Evolutionary conservation across 2,888 invertebrate species (phyloP).

Genomic region (Drosophila mimica): DNA sequence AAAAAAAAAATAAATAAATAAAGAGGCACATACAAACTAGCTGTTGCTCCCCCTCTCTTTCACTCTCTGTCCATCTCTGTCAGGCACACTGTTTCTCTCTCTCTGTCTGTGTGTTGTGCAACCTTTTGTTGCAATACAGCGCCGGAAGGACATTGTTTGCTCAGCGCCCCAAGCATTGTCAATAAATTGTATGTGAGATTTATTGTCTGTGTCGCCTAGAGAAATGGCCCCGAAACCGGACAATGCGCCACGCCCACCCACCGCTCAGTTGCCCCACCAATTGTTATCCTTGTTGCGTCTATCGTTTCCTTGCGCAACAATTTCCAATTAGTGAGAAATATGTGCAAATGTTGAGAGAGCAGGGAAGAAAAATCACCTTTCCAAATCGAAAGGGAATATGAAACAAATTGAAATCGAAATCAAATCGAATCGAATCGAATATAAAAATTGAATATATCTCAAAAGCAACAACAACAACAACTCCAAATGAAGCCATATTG

Average conservation of each 20-base stretch:
- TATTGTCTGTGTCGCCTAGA: slow-evolving; percentile 64
- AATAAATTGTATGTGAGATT: slow-evolving; percentile 79
- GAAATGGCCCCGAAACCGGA: slow-evolving; percentile 51
- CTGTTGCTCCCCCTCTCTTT: slow-evolving; percentile 1
- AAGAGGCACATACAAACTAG: slow-evolving; percentile 27
- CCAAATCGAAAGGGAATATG: background rate
- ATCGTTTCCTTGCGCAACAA: slow-evolving; percentile 39
- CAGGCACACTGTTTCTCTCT: background rate
- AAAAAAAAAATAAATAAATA: slow-evolving; percentile 5
- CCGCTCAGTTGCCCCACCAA: slow-evolving; percentile 2
- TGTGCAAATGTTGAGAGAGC: background rate
- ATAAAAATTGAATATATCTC: background rate
- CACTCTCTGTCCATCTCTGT: too few species aligned
- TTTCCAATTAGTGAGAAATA: slow-evolving; percentile 43
- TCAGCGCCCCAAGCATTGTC: slow-evolving; percentile 75
- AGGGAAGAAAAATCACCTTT: background rate
- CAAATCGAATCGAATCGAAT: background rate
- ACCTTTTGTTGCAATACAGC: slow-evolving; percentile 59
- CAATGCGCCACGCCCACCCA: slow-evolving; percentile 27
- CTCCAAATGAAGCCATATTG: background rate
- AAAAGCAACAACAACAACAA: background rate
- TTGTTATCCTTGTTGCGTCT: slow-evolving; percentile 18
- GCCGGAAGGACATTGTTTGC: slow-evolving; percentile 77
- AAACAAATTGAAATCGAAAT: background rate
- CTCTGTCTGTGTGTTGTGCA: slow-evolving; percentile 14